phyloP scores from a whole-genome alignment of 2,888 invertebrate genomes.

The Drosophila subsilvestris region DNA sequence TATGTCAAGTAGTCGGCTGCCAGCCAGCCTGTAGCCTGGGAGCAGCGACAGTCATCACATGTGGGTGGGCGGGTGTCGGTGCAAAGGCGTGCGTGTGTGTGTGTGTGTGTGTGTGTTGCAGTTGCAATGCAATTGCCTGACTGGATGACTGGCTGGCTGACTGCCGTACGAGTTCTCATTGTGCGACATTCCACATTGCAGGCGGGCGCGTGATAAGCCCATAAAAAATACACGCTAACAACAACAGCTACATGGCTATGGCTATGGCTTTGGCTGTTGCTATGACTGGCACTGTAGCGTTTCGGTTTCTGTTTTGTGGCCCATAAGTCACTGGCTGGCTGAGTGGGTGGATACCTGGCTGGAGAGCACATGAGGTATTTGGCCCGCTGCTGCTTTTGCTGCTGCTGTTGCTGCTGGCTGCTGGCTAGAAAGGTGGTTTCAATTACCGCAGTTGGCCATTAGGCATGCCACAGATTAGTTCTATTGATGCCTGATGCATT shows the following conservation, averaged over 20 bases:
- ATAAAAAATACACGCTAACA: conserved; percentile 34
- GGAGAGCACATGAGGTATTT: conserved; percentile 18
- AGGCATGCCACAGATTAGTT: conserved; percentile 29
- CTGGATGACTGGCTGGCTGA: conserved; percentile 9
- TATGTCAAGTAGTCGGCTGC: conserved; percentile 28
- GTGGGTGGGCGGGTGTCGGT: conserved; percentile 31
- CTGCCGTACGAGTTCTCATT: conserved; percentile 30
- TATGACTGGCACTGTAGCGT: conserved; percentile 17
- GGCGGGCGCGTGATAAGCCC: conserved; percentile 46
- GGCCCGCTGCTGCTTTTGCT: conserved; percentile 39
- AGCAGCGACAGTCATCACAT: conserved; percentile 31
- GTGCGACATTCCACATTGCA: conserved; percentile 45
- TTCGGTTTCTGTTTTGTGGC: conserved; percentile 36
- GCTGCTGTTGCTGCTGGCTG: conserved; percentile 45
- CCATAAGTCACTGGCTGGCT: conserved; percentile 36
- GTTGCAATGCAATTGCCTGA: conserved; percentile 31
- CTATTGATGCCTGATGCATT: conserved; percentile 40
- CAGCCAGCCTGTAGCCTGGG: conserved; percentile 21
- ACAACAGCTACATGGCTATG: neutral
- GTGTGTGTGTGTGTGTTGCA: neutral
- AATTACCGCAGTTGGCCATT: conserved; percentile 25
- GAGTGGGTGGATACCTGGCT: conserved; percentile 19
- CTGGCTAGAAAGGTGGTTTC: conserved; percentile 49
- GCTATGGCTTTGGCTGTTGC: conserved; percentile 7
- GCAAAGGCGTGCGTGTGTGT: conserved; percentile 10